Evolutionary conservation across 1,140 invertebrate species (phyloP), one percentile per base, ranked within the genome.

Genomic region (Cheumatopsyche charites): DNA sequence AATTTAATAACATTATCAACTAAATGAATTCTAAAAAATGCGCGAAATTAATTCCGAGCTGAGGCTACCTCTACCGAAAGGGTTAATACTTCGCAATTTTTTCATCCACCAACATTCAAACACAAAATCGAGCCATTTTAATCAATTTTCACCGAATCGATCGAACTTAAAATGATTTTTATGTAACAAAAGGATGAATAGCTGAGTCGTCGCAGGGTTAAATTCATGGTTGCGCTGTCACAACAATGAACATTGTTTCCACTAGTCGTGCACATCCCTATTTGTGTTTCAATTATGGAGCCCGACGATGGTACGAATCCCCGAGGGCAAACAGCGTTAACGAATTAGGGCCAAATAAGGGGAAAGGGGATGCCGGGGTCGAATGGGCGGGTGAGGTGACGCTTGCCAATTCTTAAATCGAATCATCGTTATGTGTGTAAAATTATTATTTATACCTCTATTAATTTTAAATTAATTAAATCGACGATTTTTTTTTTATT

Each of bases 201-300:
- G 3, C 29, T 4, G 7, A 12, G 29, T 19, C 58, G 58, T 15
- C 23, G 23, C 15, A 41, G 21, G 63, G 63, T 66, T 66, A 29
- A 66, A 66, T 55, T 68, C 47, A 68, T 25, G 47, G 66, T 68
- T 68, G 47, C 49, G 12, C 42, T 19, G 66, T 29, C 55, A 62
- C 67, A 62, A 70, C 67, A 70, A 70, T 58, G 55, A 70, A 26
- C 58, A 71, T 63, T 65, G 69, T 71, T 71, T 71, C 43, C 69
- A 49, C 58, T 63, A 71, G 58, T 63, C 45, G 41, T 49, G 58
- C 41, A 36, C 29, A 45, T 71, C 69, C 47, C 69, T 71, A 65
- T 71, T 71, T 71, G 69, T 71, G 45, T 71, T 71, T 71, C 69
- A 71, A 71, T 71, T 71, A 71, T 71, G 29, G 29, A 58, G 2